Conservation (phyloP, 2,888 invertebrate genomes). For the Dolichopus griseipennis region DNA sequence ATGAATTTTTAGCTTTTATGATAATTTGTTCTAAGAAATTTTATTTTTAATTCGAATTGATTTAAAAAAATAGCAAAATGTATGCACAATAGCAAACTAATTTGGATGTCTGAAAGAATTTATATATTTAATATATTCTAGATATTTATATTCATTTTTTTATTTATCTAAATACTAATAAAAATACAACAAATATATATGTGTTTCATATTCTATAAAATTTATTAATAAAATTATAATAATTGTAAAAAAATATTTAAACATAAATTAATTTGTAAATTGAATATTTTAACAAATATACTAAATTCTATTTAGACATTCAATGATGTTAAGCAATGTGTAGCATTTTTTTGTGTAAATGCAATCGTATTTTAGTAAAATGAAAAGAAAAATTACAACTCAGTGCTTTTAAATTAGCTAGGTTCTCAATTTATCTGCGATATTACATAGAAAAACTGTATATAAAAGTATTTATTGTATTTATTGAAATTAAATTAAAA, state of each 20-base stretch:
- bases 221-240: too few species aligned
- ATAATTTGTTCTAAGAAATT: slow-evolving; percentile 14
- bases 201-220: too few species aligned
- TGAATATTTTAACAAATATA: not conserved
- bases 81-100: slow-evolving; percentile 19
- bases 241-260: too few species aligned
- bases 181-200: too few species aligned
- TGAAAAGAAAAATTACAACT: slow-evolving; percentile 17
- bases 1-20: not conserved
- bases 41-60: slow-evolving; percentile 24
- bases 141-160: not conserved
- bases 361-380: not conserved
- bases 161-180: too few species aligned
- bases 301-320: not conserved
- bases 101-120: slow-evolving; percentile 21
- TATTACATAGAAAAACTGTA: slow-evolving; percentile 14
- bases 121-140: not conserved
- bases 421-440: slow-evolving; percentile 14
- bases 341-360: not conserved
- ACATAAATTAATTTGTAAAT: too few species aligned
- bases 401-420: slow-evolving; percentile 28
- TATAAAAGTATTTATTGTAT: slow-evolving; percentile 9
- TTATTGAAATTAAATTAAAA: slow-evolving; percentile 12
- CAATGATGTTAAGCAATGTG: slow-evolving; percentile 5
- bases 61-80: slow-evolving; percentile 16